Conservation (phyloP, 2,888 invertebrate genomes). For the Dexiosoma caninum region DNA sequence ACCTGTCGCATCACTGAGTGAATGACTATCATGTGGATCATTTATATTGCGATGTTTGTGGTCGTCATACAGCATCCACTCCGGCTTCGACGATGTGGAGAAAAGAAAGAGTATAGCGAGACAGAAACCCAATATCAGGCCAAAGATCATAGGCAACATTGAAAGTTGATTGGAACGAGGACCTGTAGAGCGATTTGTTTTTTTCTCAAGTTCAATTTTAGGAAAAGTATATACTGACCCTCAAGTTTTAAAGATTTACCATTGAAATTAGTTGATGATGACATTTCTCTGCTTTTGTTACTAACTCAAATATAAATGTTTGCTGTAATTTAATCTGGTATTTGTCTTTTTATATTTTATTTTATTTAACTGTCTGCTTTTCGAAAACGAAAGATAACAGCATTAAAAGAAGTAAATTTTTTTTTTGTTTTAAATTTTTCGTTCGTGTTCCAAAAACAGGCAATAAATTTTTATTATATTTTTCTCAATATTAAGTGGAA, state of each 20-base stretch:
- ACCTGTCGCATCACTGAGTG: constrained; percentile 76
- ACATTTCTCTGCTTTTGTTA: constrained; percentile 68
- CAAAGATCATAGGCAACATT: constrained; percentile 75
- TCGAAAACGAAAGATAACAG: too few relatives aligned
- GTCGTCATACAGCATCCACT: constrained; percentile 71
- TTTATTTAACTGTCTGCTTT: constrained; percentile 19
- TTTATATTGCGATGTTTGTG: constrained; percentile 73
- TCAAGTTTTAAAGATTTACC: constrained; percentile 70
- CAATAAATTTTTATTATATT: constrained; percentile 66
- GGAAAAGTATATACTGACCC: constrained; percentile 65
- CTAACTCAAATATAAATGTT: neutral
- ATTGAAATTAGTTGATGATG: constrained; percentile 71
- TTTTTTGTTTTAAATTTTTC: neutral
- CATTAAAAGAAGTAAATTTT: too few relatives aligned
- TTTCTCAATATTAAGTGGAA: constrained; percentile 65
- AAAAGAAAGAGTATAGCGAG: constrained; percentile 76
- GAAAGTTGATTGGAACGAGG: constrained; percentile 77
- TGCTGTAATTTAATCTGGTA: neutral
- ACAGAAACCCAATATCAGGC: constrained; percentile 76
- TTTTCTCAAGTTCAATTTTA: too few relatives aligned
- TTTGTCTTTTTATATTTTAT: constrained; percentile 22
- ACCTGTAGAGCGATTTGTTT: constrained; percentile 71
- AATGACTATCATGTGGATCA: constrained; percentile 78
- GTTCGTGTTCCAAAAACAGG: too few relatives aligned
- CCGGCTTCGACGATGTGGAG: constrained; percentile 70